Conservation (phyloP, 2,797 vertebrate species). For the Glyptemys insculpta region DNA sequence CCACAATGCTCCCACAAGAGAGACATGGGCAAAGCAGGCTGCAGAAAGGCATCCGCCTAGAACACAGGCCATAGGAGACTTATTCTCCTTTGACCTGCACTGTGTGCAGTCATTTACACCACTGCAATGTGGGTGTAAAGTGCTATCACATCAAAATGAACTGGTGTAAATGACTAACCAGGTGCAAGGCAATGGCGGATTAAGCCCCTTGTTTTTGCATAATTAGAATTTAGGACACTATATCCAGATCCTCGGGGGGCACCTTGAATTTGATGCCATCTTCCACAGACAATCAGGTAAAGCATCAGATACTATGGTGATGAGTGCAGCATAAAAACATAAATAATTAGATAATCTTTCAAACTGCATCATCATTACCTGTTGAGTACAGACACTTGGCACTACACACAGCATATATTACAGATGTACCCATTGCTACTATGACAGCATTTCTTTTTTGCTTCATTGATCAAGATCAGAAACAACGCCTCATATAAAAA, state of each 20-base stretch:
- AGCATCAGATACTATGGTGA: background rate
- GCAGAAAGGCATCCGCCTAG: background rate
- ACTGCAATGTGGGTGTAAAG: background rate
- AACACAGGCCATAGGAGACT: rapidly evolving
- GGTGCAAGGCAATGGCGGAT: background rate
- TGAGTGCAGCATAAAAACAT: background rate
- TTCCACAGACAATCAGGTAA: constrained; percentile 9
- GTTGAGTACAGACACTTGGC: constrained; percentile 12
- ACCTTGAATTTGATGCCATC: background rate
- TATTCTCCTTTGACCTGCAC: background rate
- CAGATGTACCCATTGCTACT: background rate
- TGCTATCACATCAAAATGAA: background rate
- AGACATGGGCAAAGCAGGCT: background rate
- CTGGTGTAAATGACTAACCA: background rate
- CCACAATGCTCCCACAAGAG: background rate
- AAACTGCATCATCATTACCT: background rate
- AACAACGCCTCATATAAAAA: too few relatives aligned
- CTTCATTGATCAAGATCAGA: background rate
- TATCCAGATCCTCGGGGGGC: background rate
- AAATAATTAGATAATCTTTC: background rate
- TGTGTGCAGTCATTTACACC: background rate
- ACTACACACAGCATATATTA: background rate
- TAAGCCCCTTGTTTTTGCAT: background rate
- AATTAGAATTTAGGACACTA: background rate
- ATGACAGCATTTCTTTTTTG: background rate